phyloP scores from a whole-genome alignment of 2,888 invertebrate species.

The Parapristionchus giblindavisi region DNA sequence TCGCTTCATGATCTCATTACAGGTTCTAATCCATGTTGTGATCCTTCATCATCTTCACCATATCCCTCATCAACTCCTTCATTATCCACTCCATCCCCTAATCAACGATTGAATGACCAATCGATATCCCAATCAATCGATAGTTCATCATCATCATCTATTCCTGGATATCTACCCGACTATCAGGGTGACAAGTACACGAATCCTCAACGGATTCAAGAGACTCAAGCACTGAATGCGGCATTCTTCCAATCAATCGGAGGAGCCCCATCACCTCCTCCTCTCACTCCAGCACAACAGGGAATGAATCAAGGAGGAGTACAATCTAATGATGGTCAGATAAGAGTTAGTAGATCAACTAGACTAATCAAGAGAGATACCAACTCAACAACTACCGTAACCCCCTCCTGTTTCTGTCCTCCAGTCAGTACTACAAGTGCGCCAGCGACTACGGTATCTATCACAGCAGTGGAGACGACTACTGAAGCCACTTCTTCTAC shows the following conservation, averaged over 20 bases:
- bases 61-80: constrained; percentile 7
- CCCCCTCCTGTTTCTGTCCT: too few species aligned
- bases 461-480: not conserved
- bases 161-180: constrained; percentile 63
- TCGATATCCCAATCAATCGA: not conserved
- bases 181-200: constrained; percentile 65
- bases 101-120: not conserved
- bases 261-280: constrained; percentile 31
- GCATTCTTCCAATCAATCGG: constrained; percentile 45
- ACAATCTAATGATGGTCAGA: too few species aligned
- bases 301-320: constrained; percentile 26
- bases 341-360: too few species aligned
- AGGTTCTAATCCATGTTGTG: too few species aligned
- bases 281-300: constrained; percentile 32
- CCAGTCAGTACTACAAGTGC: too few species aligned
- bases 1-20: constrained; percentile 16
- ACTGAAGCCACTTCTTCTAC: not conserved
- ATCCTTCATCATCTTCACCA: too few species aligned
- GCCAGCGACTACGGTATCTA: constrained; percentile 19
- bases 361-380: too few species aligned
- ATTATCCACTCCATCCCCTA: not conserved
- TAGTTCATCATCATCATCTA: constrained; percentile 16
- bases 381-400: constrained; percentile 13
- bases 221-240: constrained; percentile 46
- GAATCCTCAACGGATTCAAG: constrained; percentile 57